Percentiles rank a stretch among this genome's conserved stretches.
Conservation (phyloP, 2,797 vertebrate genomes). For the Liasis olivaceus region DNA sequence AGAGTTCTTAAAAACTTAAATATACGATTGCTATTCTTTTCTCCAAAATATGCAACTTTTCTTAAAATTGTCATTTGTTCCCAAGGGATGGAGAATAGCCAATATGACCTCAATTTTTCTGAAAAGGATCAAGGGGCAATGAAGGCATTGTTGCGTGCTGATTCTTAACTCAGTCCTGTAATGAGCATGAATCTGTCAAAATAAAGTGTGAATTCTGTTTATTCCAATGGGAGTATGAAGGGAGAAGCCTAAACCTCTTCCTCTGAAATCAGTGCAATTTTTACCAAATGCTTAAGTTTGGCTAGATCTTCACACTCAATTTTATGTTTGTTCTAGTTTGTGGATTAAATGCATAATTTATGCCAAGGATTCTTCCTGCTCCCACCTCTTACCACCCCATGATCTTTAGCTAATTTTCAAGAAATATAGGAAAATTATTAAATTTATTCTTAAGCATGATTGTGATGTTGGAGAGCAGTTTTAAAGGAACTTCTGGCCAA, state of each 20-base stretch:
- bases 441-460: slow-evolving; percentile 64
- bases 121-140: background rate
- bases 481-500: background rate
- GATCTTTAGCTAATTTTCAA: slow-evolving; percentile 34
- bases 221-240: background rate
- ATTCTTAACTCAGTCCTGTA: background rate
- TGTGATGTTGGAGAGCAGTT: slow-evolving; percentile 57
- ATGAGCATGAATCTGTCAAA: background rate
- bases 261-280: background rate
- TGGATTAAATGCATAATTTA: slow-evolving; percentile 25
- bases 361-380: background rate
- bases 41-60: background rate
- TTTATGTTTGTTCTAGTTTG: slow-evolving; percentile 67
- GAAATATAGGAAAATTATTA: slow-evolving; percentile 62
- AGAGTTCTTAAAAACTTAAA: background rate
- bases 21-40: background rate
- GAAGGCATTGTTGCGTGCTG: background rate
- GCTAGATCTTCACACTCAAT: background rate
- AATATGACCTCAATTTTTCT: background rate
- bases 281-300: background rate
- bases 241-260: background rate
- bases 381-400: background rate
- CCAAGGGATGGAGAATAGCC: background rate
- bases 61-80: background rate
- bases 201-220: background rate